A percentile compares a stretch with the other conserved stretches of the same genome.
Evolutionary conservation across 2,888 invertebrate genomes (phyloP).

Genomic region (Drosophila formosana): DNA sequence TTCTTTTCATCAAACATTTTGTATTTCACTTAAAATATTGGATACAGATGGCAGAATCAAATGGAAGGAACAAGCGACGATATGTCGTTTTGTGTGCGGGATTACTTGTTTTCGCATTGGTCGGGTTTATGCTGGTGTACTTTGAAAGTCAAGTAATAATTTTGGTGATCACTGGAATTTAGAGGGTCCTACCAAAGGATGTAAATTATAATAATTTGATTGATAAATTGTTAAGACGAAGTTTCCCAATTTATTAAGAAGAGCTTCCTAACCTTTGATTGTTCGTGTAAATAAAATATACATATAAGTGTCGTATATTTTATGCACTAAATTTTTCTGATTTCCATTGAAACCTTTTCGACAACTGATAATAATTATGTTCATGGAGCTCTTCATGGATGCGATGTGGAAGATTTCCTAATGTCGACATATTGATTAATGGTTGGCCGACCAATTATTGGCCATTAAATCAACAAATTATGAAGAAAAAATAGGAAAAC

Average conservation of each 20-base stretch:
- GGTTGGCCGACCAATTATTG: constrained; percentile 33
- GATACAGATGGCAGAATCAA: background rate
- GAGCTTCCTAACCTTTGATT: too few relatives aligned
- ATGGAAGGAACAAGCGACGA: background rate
- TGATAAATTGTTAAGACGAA: background rate
- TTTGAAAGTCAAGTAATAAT: background rate
- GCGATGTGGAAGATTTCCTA: background rate
- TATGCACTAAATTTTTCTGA: too few relatives aligned
- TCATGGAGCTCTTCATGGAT: background rate
- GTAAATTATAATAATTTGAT: background rate
- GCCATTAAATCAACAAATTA: constrained; percentile 35
- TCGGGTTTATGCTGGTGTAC: background rate
- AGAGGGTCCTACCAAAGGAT: background rate
- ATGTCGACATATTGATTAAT: constrained; percentile 57
- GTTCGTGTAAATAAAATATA: too few relatives aligned
- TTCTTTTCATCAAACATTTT: background rate
- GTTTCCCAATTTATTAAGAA: too few relatives aligned
- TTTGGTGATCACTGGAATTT: background rate
- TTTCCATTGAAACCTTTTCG: too few relatives aligned
- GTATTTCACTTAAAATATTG: background rate
- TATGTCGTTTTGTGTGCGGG: background rate
- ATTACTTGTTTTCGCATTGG: background rate
- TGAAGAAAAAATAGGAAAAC: constrained; percentile 22
- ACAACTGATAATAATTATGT: too few relatives aligned
- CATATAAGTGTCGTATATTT: too few relatives aligned